A percentile compares a stretch with the other conserved stretches of the same genome.
phyloP scores from a whole-genome alignment of 2,888 invertebrate genomes.

The Branchipolynoe longqiensis region DNA sequence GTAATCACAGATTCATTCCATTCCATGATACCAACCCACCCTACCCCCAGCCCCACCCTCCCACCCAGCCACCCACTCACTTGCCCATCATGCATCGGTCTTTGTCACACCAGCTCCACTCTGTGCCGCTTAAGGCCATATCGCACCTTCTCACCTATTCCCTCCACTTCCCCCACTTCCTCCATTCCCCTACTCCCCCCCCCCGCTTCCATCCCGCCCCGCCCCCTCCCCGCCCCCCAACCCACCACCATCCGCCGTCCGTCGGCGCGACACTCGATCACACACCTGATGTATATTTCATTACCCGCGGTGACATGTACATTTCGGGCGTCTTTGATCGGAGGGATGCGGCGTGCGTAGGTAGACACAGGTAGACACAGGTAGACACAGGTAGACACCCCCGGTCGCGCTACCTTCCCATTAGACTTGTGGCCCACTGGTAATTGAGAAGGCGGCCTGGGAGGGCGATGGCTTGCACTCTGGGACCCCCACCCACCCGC shows the following conservation, averaged over 20 bases:
- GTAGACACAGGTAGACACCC: neutral
- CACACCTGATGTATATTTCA: conserved; percentile 39
- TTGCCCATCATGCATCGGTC: too few relatives aligned
- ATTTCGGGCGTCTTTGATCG: conserved; percentile 15
- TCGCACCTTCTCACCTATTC: neutral
- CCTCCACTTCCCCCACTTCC: neutral
- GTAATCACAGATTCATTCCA: too few relatives aligned
- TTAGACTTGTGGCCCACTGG: neutral
- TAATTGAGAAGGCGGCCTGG: neutral
- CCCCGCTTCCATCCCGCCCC: neutral
- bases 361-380: too few relatives aligned
- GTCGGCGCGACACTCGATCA: conserved; percentile 5
- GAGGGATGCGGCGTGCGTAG: neutral
- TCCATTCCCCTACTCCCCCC: neutral
- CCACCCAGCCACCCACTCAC: too few relatives aligned
- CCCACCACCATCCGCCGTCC: neutral
- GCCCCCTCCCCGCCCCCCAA: neutral
- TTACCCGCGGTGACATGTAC: conserved; percentile 42
- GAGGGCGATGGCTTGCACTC: neutral
- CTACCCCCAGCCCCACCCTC: too few relatives aligned
- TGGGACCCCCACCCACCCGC: neutral
- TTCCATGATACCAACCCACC: too few relatives aligned
- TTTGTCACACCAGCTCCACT: too few relatives aligned
- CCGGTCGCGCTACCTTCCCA: neutral
- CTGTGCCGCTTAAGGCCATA: neutral